These are phyloP conservation scores for Dolichomitus sp. DNA, from an alignment of 2,888 invertebrate species.

Conservation along the genomic window DNA sequence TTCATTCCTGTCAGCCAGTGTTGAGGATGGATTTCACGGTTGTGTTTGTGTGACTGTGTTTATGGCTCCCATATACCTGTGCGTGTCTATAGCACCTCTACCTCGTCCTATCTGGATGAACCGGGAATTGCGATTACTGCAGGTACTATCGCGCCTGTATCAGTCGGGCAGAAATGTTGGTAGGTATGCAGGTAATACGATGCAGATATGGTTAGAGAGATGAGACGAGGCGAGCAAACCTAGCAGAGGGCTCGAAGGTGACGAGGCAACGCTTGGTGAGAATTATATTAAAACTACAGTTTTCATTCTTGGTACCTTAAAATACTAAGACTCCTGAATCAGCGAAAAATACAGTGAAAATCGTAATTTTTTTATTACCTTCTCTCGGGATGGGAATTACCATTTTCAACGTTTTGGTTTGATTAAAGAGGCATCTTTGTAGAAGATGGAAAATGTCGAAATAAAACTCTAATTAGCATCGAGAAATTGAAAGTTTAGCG, in stretches of 20 bases:
- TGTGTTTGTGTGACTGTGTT: slow-evolving; percentile 24
- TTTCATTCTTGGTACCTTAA: too few relatives aligned
- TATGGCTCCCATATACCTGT: slow-evolving; percentile 16
- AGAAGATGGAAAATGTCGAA: too few relatives aligned
- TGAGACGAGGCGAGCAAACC: not conserved
- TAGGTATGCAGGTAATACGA: slow-evolving; percentile 25
- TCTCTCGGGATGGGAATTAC: too few relatives aligned
- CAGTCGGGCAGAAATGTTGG: not conserved
- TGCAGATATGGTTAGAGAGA: slow-evolving; percentile 14
- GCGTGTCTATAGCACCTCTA: slow-evolving; percentile 8
- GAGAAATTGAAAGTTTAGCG: too few relatives aligned
- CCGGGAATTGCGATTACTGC: slow-evolving; percentile 49
- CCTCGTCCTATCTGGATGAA: slow-evolving; percentile 34
- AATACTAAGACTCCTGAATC: too few relatives aligned
- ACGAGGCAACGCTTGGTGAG: not conserved
- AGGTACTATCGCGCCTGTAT: slow-evolving; percentile 17
- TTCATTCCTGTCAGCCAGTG: slow-evolving; percentile 44
- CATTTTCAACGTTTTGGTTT: too few relatives aligned
- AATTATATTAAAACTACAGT: too few relatives aligned
- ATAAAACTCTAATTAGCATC: too few relatives aligned
- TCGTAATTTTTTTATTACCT: too few relatives aligned
- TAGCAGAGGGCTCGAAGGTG: not conserved
- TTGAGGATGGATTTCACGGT: slow-evolving; percentile 32
- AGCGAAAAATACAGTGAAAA: too few relatives aligned
- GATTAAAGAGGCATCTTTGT: too few relatives aligned